Base-by-base conservation (phyloP, 2,113 vertebrate species). In the Spea multiplicata region DNA sequence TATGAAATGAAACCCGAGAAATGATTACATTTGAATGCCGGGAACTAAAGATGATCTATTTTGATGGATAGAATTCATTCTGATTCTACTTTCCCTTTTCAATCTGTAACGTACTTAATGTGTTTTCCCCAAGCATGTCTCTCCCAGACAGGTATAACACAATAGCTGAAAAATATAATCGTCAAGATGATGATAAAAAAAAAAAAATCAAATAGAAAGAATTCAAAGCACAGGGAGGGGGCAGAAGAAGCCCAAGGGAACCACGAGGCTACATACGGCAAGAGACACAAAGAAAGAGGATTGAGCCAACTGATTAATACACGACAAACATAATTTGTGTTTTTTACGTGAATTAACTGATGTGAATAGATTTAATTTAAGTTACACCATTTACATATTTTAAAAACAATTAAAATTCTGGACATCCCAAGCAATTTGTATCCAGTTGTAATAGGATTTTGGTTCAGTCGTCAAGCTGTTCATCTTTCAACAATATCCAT, bases 181-280 rank as follows among this genome's bases (percentile, higher is more conserved):
- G 73, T 74, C 73, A 74, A 65, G 62, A 74, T 74, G 73, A 74
- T 74, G 62, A 74, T 74, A 48, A 52, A 74, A 74, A 64, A 74
- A 74, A 64, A 74, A 73, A 73, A 62, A 64, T 5, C 47, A 49
- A 46, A 44, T 48, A 66, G 61, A 13, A 46, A 47, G 61, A 74
- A 49, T 66, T 74, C 73, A 50, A 66, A 66, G 52, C 73, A 74
- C 47, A 65, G 45, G 49, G 6, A 65, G 3, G 1, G 17, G 14
- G 16, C n/a, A 65, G 61, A 74, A 74, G 45, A 74, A 49, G 45
- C 10, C 61, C 47, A 16, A 14, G 48, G 65, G 16, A 48, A 7
- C 69, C 13, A 46, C 10, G 69, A 44, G 69, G 17, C 46, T 69
- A 14, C 55, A 74, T 30, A 48, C 8, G 57, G 44, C 4, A 16